These are phyloP conservation scores for Aricia agestis DNA, from an alignment of 1,140 invertebrate genomes.

Conservation along the genomic window DNA sequence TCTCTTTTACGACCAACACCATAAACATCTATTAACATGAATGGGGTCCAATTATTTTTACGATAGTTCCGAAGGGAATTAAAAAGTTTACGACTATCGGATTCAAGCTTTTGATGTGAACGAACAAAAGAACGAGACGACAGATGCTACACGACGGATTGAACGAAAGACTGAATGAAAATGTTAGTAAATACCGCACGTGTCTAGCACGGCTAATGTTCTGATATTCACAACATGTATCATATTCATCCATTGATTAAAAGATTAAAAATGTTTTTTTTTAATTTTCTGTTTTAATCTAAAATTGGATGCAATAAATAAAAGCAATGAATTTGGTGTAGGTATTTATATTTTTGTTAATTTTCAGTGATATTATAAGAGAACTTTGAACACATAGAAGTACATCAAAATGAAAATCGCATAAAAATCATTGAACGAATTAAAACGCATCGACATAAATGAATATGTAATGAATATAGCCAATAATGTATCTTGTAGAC, in stretches of 20 bases:
- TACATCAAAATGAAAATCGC: constrained; percentile 45
- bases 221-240: neutral
- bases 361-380: too few relatives aligned
- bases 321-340: too few relatives aligned
- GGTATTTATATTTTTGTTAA: too few relatives aligned
- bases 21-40: constrained; percentile 77
- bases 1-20: constrained; percentile 71
- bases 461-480: constrained; percentile 28
- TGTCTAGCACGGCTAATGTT: neutral
- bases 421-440: constrained; percentile 55
- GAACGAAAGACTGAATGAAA: neutral
- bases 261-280: too few relatives aligned
- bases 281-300: too few relatives aligned
- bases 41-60: constrained; percentile 75
- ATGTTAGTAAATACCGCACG: constrained; percentile 9
- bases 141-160: constrained; percentile 48
- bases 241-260: neutral
- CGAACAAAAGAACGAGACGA: constrained; percentile 43
- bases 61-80: constrained; percentile 68
- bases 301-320: too few relatives aligned
- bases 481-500: constrained; percentile 20
- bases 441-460: constrained; percentile 51
- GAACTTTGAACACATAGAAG: too few relatives aligned
- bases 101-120: constrained; percentile 21
- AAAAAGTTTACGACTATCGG: constrained; percentile 69